A percentile compares a stretch with the other conserved stretches of the same genome.
phyloP scores from a whole-genome alignment of 2,888 invertebrate species.

The Clunio marinus region DNA sequence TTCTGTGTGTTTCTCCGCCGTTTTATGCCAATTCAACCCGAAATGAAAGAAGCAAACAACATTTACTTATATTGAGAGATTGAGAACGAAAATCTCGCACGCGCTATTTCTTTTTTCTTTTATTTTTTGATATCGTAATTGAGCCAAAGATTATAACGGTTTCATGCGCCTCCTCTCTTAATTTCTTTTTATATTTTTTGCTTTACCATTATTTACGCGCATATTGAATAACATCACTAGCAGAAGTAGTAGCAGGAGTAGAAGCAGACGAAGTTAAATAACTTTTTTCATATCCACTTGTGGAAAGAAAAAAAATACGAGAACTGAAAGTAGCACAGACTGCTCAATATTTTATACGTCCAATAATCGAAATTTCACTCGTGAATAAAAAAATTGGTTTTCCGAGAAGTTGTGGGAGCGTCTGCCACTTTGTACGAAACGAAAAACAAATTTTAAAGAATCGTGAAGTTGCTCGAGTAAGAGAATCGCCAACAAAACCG shows the following conservation, averaged over 20 bases:
- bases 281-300: not conserved
- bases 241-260: not conserved
- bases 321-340: not conserved
- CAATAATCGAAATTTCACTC: not conserved
- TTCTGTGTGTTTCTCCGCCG: too few species aligned
- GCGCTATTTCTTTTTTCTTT: not conserved
- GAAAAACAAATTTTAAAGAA: not conserved
- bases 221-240: not conserved
- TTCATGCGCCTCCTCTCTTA: not conserved
- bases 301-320: not conserved
- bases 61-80: too few species aligned
- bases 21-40: too few species aligned
- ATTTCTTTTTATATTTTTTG: not conserved
- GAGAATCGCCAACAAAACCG: not conserved
- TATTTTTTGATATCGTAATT: not conserved
- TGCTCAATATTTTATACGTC: not conserved
- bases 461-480: not conserved
- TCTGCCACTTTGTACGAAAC: not conserved
- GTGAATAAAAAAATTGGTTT: too few species aligned
- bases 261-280: not conserved
- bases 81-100: not conserved
- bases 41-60: too few species aligned
- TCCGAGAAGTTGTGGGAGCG: not conserved
- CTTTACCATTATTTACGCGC: slow-evolving; percentile 1
- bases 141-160: slow-evolving; percentile 9